Evolutionary conservation across 2,113 vertebrate genomes (phyloP), one percentile per base, ranked within the genome.

Genomic region (Marmota monax): DNA sequence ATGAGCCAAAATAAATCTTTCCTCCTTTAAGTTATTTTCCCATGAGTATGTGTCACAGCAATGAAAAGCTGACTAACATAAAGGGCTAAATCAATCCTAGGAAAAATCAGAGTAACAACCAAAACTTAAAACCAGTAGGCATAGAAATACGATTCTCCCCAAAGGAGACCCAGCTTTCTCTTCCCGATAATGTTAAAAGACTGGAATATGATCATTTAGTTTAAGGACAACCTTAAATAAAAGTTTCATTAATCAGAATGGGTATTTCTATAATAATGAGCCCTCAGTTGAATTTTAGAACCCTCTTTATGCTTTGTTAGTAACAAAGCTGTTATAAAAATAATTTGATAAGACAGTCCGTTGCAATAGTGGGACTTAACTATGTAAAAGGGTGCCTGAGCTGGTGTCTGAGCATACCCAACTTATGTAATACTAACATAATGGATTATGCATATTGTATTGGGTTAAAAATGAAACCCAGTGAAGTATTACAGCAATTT

Each of bases 401-500:
- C 96, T 73, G 67, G 94, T 91, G 84, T 96, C 96, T 95, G 97
- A 97, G 97, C 97, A 97, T 93, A 94, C 96, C 96, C 97, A 91
- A 79, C 97, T 97, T 97, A 98, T 97, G 98, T 98, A 98, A 98
- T 98, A 98, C 98, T 98, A 98, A 98, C 98, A 92, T 98, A 98
- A 98, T 98, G 98, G 98, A 99, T 98, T 98, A 99, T 98, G 98
- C 98, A 98, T 98, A 98, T 98, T 98, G 97, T 97, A 98, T 98
- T 83, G 94, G 98, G 98, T 98, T 98, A 98, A 98, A 99, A 98
- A 98, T 98, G 98, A 99, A 98, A 98, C 96, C 95, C 97, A 97
- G 98, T 98, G 98, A 99, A 98, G 95, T 98, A 99, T 98, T 98
- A 98, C 98, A 98, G 98, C 98, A 98, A 98, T 99, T 98, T 98